Percentiles rank a stretch among this genome's conserved stretches.
Conservation (phyloP, 2,797 vertebrate genomes). For the Takifugu rubripes region DNA sequence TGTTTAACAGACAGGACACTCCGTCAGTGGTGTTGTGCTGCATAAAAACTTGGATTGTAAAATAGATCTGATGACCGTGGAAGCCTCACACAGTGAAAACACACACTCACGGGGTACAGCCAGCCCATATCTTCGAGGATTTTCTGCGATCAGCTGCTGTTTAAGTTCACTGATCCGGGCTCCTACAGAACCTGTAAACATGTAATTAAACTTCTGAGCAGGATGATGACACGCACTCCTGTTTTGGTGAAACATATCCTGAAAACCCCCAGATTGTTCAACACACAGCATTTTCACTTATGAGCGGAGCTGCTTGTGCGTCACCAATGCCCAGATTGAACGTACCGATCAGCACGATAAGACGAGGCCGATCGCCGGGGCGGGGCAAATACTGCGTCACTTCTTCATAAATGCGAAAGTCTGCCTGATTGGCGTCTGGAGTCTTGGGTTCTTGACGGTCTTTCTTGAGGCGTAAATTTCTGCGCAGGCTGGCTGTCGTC, state of each 20-base stretch:
- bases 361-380: conserved; percentile 80
- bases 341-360: conserved; percentile 88
- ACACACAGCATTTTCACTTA: not conserved
- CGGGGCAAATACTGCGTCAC: conserved; percentile 83
- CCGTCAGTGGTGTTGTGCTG: not conserved
- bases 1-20: too few relatives aligned
- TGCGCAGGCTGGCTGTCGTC: conserved; percentile 82
- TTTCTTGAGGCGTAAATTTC: conserved; percentile 85
- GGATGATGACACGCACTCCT: conserved; percentile 1
- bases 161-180: conserved; percentile 88
- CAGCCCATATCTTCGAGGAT: conserved; percentile 84
- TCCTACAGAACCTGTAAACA: conserved; percentile 83
- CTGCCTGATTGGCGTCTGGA: conserved; percentile 56
- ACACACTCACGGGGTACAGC: conserved; percentile 90
- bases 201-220: not conserved
- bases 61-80: too few relatives aligned
- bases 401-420: conserved; percentile 89
- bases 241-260: not conserved
- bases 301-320: not conserved
- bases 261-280: too few relatives aligned
- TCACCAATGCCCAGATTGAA: not conserved
- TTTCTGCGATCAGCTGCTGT: conserved; percentile 89
- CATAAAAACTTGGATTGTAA: too few relatives aligned
- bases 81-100: not conserved
- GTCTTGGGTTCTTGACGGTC: conserved; percentile 78